phyloP scores from a whole-genome alignment of 2,888 invertebrate genomes.

The Deilephila elpenor region DNA sequence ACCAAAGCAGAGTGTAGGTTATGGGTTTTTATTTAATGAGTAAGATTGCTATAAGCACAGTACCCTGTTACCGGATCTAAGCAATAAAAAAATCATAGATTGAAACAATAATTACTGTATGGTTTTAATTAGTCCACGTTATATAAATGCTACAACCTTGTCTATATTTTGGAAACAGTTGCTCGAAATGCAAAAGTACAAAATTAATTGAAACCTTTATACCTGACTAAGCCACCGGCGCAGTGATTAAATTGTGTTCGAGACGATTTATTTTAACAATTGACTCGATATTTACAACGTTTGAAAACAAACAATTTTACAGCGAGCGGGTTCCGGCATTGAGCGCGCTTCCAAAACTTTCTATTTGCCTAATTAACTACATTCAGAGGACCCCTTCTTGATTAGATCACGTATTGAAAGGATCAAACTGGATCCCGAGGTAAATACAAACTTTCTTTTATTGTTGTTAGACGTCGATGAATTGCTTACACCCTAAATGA shows the following conservation, averaged over 20 bases:
- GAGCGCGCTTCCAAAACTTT: slow-evolving; percentile 60
- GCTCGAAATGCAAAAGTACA: background rate
- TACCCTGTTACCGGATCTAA: no score
- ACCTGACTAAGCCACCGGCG: background rate
- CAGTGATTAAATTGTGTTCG: slow-evolving; percentile 10
- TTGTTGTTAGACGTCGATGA: slow-evolving; percentile 65
- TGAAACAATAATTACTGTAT: no score
- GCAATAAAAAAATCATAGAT: no score
- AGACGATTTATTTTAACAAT: slow-evolving; percentile 26
- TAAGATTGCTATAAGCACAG: no score
- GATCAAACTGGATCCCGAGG: slow-evolving; percentile 67
- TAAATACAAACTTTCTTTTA: slow-evolving; percentile 74
- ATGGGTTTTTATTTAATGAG: no score
- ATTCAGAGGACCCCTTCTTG: slow-evolving; percentile 71
- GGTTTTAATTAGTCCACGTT: no score
- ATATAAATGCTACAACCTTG: no score
- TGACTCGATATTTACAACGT: slow-evolving; percentile 52
- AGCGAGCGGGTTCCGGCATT: slow-evolving; percentile 43
- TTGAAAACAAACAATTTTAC: slow-evolving; percentile 63
- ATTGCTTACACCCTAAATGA: slow-evolving; percentile 54
- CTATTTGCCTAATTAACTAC: slow-evolving; percentile 79
- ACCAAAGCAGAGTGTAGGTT: no score
- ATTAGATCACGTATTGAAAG: slow-evolving; percentile 77
- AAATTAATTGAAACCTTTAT: slow-evolving; percentile 19
- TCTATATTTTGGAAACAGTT: background rate